These are phyloP conservation scores for Notolabrus celidotus DNA, from an alignment of 2,797 vertebrate species.

Conservation along the genomic window DNA sequence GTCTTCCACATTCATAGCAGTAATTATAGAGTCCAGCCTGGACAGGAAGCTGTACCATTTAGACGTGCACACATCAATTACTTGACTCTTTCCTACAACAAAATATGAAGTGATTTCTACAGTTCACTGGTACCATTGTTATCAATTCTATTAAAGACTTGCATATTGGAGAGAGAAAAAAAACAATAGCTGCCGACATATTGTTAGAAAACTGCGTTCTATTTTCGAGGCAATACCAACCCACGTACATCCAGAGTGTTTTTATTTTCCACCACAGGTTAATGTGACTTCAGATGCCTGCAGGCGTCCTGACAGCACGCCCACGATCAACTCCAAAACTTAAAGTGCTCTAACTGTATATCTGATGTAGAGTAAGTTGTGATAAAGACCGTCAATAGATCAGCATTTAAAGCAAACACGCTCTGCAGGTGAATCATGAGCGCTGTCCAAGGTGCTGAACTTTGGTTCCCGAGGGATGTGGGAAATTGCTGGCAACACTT, in stretches of 20 bases:
- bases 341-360: not conserved
- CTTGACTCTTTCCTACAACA: not conserved
- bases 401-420: not conserved
- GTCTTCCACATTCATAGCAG: no score
- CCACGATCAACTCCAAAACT: not conserved
- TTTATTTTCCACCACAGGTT: constrained; percentile 8
- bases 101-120: no score
- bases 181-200: not conserved
- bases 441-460: not conserved
- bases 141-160: not conserved
- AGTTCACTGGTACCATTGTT: no score
- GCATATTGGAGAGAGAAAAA: not conserved
- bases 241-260: constrained; percentile 2
- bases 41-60: not conserved
- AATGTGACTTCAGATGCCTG: constrained; percentile 4
- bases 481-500: not conserved
- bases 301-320: constrained; percentile 9
- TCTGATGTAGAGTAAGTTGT: not conserved
- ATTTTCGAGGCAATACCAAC: constrained; percentile 7
- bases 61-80: not conserved
- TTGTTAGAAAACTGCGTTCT: not conserved
- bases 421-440: not conserved
- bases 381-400: not conserved
- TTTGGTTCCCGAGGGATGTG: no score
- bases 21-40: no score